These are phyloP conservation scores for Yponomeuta evonymella DNA, from an alignment of 2,888 invertebrate species.

Conservation along the genomic window DNA sequence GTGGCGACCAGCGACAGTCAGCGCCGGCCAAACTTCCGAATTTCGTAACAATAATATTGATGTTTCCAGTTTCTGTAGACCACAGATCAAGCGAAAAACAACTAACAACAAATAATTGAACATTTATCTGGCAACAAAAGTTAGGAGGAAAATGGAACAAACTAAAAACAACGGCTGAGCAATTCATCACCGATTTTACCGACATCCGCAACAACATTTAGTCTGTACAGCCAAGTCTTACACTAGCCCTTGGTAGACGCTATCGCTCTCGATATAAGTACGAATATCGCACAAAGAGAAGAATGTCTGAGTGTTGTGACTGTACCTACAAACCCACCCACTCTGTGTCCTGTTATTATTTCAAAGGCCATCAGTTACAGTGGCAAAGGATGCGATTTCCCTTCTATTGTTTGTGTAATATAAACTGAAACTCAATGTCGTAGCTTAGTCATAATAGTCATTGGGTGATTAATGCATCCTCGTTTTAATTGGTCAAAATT, in stretches of 20 bases:
- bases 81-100: no score
- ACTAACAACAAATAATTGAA: background rate
- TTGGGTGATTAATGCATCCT: background rate
- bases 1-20: background rate
- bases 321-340: background rate
- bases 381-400: constrained; percentile 1
- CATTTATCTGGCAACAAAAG: background rate
- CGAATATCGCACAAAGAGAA: no score
- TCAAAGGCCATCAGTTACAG: constrained; percentile 14
- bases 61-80: background rate
- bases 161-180: background rate
- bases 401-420: background rate
- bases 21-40: background rate
- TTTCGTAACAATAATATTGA: background rate
- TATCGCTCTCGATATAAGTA: no score
- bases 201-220: background rate
- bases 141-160: background rate
- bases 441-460: background rate
- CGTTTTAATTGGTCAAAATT: background rate
- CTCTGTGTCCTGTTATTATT: constrained; percentile 20
- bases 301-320: no score
- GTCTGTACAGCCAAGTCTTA: background rate
- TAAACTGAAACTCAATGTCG: constrained; percentile 3
- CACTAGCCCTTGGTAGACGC: no score
- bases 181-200: background rate